Evolutionary conservation across 2,888 invertebrate genomes (phyloP), one percentile per base, ranked within the genome.

Genomic region (Entomobrya multifasciata): DNA sequence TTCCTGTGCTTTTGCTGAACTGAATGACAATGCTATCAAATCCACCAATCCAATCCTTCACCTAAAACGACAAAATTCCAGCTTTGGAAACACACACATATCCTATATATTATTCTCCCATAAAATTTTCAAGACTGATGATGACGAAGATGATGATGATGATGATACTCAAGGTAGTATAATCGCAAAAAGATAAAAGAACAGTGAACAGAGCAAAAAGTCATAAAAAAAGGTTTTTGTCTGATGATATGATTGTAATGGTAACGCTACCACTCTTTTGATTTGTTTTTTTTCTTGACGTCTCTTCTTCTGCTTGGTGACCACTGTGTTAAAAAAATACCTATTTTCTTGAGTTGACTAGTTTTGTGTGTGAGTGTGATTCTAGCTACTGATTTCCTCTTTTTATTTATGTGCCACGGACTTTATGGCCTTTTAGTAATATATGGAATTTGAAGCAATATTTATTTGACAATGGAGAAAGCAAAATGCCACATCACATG

Each of bases 391-490:
- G 76, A 76, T 78, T 55, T 78, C 44, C 11, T 15, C 62, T 62
- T n/a, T n/a, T n/a, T 47, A 78, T 78, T 78, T 78, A 78, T 62
- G 78, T 44, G 44, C 22, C 15, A 60, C 17, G 20, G 78, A 78
- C 27, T 76, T 76, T 76, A 76, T 76, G 52, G 36, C 15, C 44
- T 60, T 47, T 60, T 30, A 62, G 62, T 60, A 78, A 78, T 78
- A 62, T 60, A 60, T 60, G 78, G 60, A 47, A 25, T 62, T 62
- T 60, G 78, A 47, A 10, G 78, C n/a, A 78, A 62, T 78, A 78
- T 78, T 78, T 78, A 78, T 78, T 78, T 78, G 78, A 78, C 78
- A 78, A 62, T 78, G 78, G 78, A 78, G 78, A 78, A 78, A 78
- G 78, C 78, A 78, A 78, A 76, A 57, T 36, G 41, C 3, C 20